Percentiles rank a stretch among this genome's conserved stretches.
phyloP scores from a whole-genome alignment of 2,113 vertebrate genomes.

The Peromyscus leucopus region DNA sequence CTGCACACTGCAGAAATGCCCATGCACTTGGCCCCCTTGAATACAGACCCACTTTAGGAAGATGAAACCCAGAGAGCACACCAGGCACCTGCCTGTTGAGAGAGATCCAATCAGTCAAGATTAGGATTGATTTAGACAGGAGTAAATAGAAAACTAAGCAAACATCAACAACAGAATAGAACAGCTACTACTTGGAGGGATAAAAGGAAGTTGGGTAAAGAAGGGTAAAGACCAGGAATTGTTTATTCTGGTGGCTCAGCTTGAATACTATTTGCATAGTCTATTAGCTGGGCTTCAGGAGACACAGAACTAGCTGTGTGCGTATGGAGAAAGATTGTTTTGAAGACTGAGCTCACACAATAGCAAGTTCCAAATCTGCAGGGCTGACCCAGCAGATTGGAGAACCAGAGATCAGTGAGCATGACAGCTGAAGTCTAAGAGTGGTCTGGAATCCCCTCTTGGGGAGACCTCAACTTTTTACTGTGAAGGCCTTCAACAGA shows the following conservation, averaged over 20 bases:
- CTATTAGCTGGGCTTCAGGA: not conserved
- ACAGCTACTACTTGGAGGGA: constrained; percentile 6
- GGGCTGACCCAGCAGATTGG: not conserved
- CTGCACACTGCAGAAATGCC: not conserved
- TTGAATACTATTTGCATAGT: constrained; percentile 28
- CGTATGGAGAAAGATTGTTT: not conserved
- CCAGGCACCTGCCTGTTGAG: not conserved
- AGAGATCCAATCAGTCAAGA: constrained; percentile 44
- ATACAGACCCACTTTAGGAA: not conserved
- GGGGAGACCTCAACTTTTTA: not conserved
- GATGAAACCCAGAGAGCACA: not conserved
- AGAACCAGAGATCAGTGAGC: not conserved
- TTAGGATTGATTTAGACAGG: constrained; percentile 2
- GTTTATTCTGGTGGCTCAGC: constrained; percentile 46
- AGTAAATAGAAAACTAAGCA: constrained; percentile 48
- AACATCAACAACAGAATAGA: constrained; percentile 59
- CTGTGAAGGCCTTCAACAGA: not conserved
- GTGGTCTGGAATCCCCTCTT: not conserved
- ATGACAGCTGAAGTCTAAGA: not conserved
- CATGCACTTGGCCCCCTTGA: not conserved
- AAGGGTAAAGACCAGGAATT: constrained; percentile 46
- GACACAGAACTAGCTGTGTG: not conserved
- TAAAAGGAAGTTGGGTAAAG: constrained; percentile 18
- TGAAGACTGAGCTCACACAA: not conserved
- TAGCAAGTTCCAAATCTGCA: not conserved